Evolutionary conservation across 2,797 vertebrate species (phyloP).

Genomic region (Squalus acanthias): DNA sequence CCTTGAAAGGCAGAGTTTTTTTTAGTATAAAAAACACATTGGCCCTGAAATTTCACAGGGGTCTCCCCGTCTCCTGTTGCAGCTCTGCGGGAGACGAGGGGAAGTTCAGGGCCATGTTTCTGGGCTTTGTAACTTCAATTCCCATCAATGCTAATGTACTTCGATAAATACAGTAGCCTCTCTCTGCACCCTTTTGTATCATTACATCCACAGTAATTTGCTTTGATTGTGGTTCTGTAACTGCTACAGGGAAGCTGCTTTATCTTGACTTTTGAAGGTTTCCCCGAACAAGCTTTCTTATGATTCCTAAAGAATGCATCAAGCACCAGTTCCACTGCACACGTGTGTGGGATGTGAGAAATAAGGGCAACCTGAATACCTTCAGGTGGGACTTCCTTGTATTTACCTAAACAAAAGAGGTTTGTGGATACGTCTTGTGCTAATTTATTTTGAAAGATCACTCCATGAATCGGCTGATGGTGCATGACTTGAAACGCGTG

Average conservation of each 20-base stretch:
- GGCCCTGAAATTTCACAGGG: background rate
- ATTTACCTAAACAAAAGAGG: slow-evolving; percentile 21
- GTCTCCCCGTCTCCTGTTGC: background rate
- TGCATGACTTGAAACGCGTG: background rate
- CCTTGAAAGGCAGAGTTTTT: background rate
- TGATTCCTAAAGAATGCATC: background rate
- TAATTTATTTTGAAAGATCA: background rate
- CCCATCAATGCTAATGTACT: background rate
- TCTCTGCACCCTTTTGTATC: background rate
- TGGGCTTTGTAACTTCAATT: background rate
- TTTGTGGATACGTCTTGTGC: background rate
- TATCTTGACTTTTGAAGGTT: background rate
- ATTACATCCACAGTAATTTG: background rate
- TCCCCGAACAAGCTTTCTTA: background rate
- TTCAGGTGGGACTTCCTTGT: slow-evolving; percentile 3
- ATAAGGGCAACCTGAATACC: background rate
- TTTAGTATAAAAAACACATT: background rate
- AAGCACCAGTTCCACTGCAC: background rate
- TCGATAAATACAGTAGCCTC: background rate
- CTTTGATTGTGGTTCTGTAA: background rate
- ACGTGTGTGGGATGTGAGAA: background rate
- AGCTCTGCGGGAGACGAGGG: background rate
- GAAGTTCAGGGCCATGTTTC: background rate
- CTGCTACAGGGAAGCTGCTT: background rate
- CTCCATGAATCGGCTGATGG: background rate